phyloP scores from a whole-genome alignment of 2,797 vertebrate species.

The Xenentodon cancila region DNA sequence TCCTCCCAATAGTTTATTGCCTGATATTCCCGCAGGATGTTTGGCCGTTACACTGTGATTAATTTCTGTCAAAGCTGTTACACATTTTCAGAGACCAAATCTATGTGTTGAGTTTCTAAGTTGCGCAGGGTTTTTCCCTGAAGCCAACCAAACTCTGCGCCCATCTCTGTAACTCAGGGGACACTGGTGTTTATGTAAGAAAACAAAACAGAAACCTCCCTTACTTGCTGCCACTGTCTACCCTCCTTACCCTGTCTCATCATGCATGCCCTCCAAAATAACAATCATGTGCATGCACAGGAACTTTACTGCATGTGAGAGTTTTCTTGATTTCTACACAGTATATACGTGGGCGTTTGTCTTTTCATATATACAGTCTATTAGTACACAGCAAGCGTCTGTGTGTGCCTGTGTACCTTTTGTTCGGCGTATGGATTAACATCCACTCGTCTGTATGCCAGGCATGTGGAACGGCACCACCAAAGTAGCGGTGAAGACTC shows the following conservation, averaged over 20 bases:
- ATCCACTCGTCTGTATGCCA: conserved; percentile 69
- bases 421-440: conserved; percentile 29
- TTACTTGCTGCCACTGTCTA: neutral
- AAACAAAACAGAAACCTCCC: conserved; percentile 28
- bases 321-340: neutral
- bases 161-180: conserved; percentile 49
- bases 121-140: conserved; percentile 20
- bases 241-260: conserved; percentile 28
- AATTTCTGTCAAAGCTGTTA: conserved; percentile 10
- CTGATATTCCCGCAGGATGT: conserved; percentile 17
- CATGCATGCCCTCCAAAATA: conserved; percentile 55
- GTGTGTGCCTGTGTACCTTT: neutral
- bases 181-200: conserved; percentile 53
- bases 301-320: conserved; percentile 8
- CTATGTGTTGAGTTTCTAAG: conserved; percentile 37
- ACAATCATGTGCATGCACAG: conserved; percentile 44
- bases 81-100: conserved; percentile 19
- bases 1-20: conserved; percentile 1
- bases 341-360: neutral
- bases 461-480: conserved; percentile 97
- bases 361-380: conserved; percentile 6
- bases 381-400: neutral
- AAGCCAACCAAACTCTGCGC: conserved; percentile 32
- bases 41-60: neutral
- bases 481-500: conserved; percentile 96